These are phyloP conservation scores for Oreochromis niloticus DNA, from an alignment of 2,113 vertebrate species.

Conservation along the genomic window DNA sequence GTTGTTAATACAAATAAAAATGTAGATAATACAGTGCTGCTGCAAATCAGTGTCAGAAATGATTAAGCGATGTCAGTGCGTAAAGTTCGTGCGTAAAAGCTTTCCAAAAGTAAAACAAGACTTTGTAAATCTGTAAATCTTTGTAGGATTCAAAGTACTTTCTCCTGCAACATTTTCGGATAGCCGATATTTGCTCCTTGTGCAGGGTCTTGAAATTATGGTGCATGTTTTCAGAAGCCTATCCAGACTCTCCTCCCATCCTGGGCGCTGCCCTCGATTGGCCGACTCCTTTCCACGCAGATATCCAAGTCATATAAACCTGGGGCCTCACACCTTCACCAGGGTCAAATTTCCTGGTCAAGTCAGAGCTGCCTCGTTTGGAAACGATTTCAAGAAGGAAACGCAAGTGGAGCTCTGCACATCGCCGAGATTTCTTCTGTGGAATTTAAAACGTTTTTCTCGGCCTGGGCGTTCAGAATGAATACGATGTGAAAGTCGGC, in stretches of 20 bases:
- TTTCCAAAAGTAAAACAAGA: neutral
- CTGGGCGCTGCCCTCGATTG: conserved; percentile 70
- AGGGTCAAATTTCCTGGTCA: conserved; percentile 69
- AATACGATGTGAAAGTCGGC: conserved; percentile 4
- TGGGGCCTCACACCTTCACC: conserved; percentile 58
- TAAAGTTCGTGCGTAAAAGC: conserved; percentile 29
- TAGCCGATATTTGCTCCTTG: neutral
- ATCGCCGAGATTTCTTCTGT: neutral
- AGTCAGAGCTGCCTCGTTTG: conserved; percentile 5
- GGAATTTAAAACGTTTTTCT: conserved; percentile 2
- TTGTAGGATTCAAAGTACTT: neutral
- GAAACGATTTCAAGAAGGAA: neutral
- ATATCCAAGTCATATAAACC: conserved; percentile 76
- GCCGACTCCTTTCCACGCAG: conserved; percentile 53
- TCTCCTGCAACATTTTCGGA: neutral
- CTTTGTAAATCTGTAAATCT: too few species aligned
- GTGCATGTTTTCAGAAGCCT: conserved; percentile 21
- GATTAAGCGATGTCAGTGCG: neutral
- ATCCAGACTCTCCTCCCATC: conserved; percentile 58
- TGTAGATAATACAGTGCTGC: neutral
- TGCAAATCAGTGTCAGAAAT: neutral
- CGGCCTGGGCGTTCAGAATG: neutral
- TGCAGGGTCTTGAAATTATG: neutral
- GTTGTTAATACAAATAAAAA: neutral
- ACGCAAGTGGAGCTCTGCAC: neutral